Percentiles rank a stretch among this genome's conserved stretches.
phyloP scores from a whole-genome alignment of 2,797 vertebrate genomes.

The Manis javanica region DNA sequence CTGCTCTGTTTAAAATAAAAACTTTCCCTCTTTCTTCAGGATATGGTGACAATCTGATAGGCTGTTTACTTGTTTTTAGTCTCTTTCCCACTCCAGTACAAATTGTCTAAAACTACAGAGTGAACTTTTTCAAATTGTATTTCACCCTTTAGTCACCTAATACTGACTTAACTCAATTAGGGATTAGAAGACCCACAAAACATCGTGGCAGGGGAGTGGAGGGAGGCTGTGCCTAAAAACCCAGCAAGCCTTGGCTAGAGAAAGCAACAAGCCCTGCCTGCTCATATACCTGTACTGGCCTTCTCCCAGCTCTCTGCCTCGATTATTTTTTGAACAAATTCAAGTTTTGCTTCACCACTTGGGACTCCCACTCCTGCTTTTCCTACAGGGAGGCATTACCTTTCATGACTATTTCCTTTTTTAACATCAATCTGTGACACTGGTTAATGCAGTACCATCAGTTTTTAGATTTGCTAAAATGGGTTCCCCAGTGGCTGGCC shows the following conservation, averaged over 20 bases:
- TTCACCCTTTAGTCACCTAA: background rate
- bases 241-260: background rate
- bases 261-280: background rate
- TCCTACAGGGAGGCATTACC: background rate
- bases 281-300: background rate
- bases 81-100: background rate
- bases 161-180: background rate
- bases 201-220: background rate
- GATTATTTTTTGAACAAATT: background rate
- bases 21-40: background rate
- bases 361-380: background rate
- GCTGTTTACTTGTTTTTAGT: background rate
- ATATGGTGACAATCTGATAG: background rate
- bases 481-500: background rate
- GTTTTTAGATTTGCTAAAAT: background rate
- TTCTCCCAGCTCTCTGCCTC: background rate
- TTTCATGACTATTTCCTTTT: background rate
- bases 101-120: slow-evolving; percentile 4
- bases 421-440: background rate
- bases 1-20: background rate
- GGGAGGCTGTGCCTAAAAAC: background rate
- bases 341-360: background rate
- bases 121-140: background rate
- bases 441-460: background rate
- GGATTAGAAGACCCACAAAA: background rate